Evolutionary conservation across 2,888 invertebrate genomes (phyloP).

Genomic region (Ennomos erosarius): DNA sequence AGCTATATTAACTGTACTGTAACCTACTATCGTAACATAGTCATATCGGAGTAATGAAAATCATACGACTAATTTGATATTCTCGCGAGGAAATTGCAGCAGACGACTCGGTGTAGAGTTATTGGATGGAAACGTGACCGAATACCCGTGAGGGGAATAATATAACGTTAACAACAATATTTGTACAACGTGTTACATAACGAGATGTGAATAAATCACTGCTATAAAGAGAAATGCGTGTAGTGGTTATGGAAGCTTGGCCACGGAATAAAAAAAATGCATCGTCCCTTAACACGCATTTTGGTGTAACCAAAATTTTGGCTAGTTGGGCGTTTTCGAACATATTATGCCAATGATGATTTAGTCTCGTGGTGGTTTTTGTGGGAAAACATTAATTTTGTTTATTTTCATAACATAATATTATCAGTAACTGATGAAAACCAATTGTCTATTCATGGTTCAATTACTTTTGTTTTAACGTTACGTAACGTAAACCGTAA

Average conservation of each 20-base stretch:
- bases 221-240: neutral
- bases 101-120: constrained; percentile 74
- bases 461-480: neutral
- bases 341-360: too few relatives aligned
- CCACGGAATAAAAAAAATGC: too few relatives aligned
- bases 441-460: too few relatives aligned
- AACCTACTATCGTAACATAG: neutral
- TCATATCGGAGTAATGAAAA: constrained; percentile 38
- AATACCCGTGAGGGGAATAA: constrained; percentile 68
- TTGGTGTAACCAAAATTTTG: too few relatives aligned
- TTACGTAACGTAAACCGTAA: neutral
- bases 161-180: constrained; percentile 55
- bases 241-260: too few relatives aligned
- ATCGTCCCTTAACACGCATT: too few relatives aligned
- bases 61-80: constrained; percentile 68
- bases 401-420: too few relatives aligned
- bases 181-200: constrained; percentile 42
- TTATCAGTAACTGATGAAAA: neutral
- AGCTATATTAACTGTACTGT: neutral
- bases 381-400: too few relatives aligned
- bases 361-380: too few relatives aligned
- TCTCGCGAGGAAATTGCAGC: constrained; percentile 73
- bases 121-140: constrained; percentile 78
- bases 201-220: constrained; percentile 28
- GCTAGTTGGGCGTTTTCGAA: too few relatives aligned